A percentile compares a stretch with the other conserved stretches of the same genome.
These are phyloP conservation scores for Phaedon cochleariae DNA, from an alignment of 2,888 invertebrate genomes.

Conservation along the genomic window DNA sequence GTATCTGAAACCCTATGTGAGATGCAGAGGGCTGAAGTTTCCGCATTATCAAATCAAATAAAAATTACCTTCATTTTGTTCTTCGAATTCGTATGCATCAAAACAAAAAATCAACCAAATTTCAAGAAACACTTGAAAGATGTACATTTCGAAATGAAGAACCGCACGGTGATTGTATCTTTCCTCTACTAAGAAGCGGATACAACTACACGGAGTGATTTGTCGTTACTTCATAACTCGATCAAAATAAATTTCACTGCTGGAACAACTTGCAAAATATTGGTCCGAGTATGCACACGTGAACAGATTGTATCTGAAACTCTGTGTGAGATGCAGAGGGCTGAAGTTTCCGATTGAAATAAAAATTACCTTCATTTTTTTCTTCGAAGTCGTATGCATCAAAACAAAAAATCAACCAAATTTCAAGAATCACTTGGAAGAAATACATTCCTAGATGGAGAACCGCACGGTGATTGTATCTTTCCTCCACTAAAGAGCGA, in stretches of 20 bases:
- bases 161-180: no score
- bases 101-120: background rate
- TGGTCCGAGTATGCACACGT: background rate
- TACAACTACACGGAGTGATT: no score
- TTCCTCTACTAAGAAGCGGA: no score
- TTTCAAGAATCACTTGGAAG: background rate
- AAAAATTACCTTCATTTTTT: no score
- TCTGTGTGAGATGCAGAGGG: no score
- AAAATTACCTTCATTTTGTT: no score
- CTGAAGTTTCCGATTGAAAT: background rate
- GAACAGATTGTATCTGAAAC: no score
- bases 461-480: no score
- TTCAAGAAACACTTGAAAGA: background rate
- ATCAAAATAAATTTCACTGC: no score
- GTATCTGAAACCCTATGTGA: no score
- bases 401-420: background rate
- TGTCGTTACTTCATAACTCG: no score
- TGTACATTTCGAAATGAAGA: background rate
- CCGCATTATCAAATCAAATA: conserved; percentile 1
- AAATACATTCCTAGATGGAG: background rate
- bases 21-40: background rate
- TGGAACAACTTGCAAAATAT: background rate
- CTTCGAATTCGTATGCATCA: background rate
- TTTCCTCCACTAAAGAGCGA: no score
- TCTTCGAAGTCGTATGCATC: background rate